Evolutionary conservation across 2,888 invertebrate species (phyloP).

Genomic region (Microplitis manilae): DNA sequence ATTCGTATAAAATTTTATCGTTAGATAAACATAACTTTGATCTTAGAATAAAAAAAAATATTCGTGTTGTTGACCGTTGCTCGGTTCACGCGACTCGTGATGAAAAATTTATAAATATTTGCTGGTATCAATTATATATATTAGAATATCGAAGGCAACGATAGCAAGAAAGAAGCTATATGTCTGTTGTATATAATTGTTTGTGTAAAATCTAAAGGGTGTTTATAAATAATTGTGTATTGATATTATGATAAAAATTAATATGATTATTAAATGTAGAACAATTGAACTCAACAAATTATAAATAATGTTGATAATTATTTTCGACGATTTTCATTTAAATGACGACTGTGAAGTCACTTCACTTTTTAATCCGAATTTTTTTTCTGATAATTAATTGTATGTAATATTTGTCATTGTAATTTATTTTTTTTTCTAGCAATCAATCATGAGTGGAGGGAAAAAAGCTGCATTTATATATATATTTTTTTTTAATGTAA

Average conservation of each 20-base stretch:
- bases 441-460: too few species aligned
- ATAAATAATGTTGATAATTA: too few species aligned
- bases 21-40: constrained; percentile 3
- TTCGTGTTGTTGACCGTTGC: constrained; percentile 18
- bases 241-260: background rate
- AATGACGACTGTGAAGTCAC: too few species aligned
- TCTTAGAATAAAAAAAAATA: constrained; percentile 4
- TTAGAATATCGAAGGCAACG: constrained; percentile 17
- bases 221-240: constrained; percentile 1
- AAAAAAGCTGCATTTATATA: too few species aligned
- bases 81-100: background rate
- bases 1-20: constrained; percentile 27
- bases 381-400: too few species aligned
- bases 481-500: too few species aligned
- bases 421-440: too few species aligned
- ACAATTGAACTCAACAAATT: too few species aligned
- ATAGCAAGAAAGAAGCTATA: constrained; percentile 37
- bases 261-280: background rate
- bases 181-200: background rate
- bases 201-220: background rate
- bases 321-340: too few species aligned
- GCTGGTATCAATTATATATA: background rate
- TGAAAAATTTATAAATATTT: constrained; percentile 21
- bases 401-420: too few species aligned
- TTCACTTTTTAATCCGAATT: too few species aligned